Conservation (phyloP, 2,888 invertebrate genomes). For the Anodontia alba region DNA sequence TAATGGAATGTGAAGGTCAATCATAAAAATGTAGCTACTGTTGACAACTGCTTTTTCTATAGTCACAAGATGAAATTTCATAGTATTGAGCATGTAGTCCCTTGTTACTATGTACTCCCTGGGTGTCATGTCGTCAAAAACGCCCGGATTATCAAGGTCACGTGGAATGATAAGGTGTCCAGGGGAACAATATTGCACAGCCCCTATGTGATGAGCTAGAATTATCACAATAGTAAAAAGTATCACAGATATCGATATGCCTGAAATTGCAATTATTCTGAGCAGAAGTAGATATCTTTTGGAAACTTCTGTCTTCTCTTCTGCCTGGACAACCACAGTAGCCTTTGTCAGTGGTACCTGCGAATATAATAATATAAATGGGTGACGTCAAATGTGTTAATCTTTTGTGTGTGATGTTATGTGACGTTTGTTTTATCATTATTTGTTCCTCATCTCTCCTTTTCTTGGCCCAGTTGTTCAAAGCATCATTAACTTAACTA, state of each 20-base stretch:
- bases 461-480: too few species aligned
- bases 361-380: not conserved
- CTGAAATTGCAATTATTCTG: slow-evolving; percentile 41
- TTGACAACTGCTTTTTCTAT: slow-evolving; percentile 66
- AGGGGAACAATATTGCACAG: slow-evolving; percentile 64
- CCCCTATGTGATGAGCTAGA: slow-evolving; percentile 49
- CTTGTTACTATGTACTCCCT: slow-evolving; percentile 69
- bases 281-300: slow-evolving; percentile 25
- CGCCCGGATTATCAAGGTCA: slow-evolving; percentile 66
- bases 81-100: slow-evolving; percentile 68
- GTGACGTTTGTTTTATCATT: too few species aligned
- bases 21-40: slow-evolving; percentile 76
- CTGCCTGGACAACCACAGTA: not conserved
- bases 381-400: too few species aligned
- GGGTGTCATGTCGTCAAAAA: slow-evolving; percentile 75
- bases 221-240: slow-evolving; percentile 58
- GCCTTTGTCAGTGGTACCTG: slow-evolving; percentile 21
- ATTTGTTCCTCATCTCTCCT: too few species aligned
- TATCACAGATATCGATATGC: slow-evolving; percentile 52
- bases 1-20: slow-evolving; percentile 72
- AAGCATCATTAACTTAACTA: too few species aligned
- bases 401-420: too few species aligned
- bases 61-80: slow-evolving; percentile 63
- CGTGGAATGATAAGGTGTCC: slow-evolving; percentile 60
- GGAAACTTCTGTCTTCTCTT: not conserved